Evolutionary conservation across 2,888 invertebrate genomes (phyloP).

Genomic region (Eugnorisma glareosa): DNA sequence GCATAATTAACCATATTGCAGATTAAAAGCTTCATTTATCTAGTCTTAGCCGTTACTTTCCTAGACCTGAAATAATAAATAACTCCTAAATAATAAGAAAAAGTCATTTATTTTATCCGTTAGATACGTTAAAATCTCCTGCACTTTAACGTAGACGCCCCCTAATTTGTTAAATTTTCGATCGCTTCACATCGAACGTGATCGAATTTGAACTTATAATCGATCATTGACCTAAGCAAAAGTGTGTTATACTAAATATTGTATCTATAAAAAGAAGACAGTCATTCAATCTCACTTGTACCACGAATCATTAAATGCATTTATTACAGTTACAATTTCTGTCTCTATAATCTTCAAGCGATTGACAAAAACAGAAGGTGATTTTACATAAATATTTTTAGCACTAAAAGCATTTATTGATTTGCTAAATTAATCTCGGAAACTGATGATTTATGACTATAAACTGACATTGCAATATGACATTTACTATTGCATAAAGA

Average conservation of each 20-base stretch:
- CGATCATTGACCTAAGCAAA: conserved; percentile 47
- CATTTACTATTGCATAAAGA: not conserved
- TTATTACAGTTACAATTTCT: not conserved
- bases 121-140: conserved; percentile 20
- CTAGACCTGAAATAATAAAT: not conserved
- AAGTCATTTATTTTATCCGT: not conserved
- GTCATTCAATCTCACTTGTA: not conserved
- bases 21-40: not conserved
- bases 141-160: conserved; percentile 28
- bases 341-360: not conserved
- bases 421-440: not conserved
- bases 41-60: not conserved
- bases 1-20: not conserved
- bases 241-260: not conserved
- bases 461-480: not conserved
- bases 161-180: conserved; percentile 38
- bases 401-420: not conserved
- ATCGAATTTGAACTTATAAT: conserved; percentile 40
- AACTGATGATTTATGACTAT: not conserved
- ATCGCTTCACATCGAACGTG: conserved; percentile 6
- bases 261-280: not conserved
- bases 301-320: not conserved
- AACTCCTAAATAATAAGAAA: not conserved
- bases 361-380: not conserved
- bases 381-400: not conserved